Base-by-base conservation (phyloP, 1,140 invertebrate species). In the Drosophila triauraria region DNA sequence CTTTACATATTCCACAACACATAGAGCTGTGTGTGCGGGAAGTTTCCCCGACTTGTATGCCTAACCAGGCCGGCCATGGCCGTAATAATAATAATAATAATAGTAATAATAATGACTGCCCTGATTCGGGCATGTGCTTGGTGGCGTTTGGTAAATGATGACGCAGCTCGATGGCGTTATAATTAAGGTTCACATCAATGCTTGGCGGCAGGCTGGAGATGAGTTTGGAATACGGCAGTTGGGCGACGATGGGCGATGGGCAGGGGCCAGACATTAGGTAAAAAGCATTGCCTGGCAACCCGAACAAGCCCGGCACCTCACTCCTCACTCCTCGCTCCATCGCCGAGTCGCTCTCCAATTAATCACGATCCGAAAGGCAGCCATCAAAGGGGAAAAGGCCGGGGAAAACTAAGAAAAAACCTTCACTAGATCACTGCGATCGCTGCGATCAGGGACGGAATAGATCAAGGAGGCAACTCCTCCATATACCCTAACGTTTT, bases 111-210 rank as follows among this genome's bases (percentile, higher is more conserved):
- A 74, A 74, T 74, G 74, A 75, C 47, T 78, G 75, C 64, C 65
- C 75, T 78, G 76, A 78, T 78, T 78, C 46, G 72, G 30, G 43
- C 61, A 40, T 77, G 50, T 78, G 50, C 61, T 59, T 44, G 57
- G 56, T 58, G 78, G 63, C 82, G 82, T 75, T 84, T 46, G 56
- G 48, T 86, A 82, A 85, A 85, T 85, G 83, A 82, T 87, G 82
- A 87, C 70, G 84, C 83, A 87, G 70, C 64, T 80, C 83, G 71
- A 87, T 87, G 80, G 83, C 83, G 80, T 87, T 87, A 87, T 87
- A 87, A 87, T 87, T 87, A 88, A 83, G 83, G 83, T 86, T 76
- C 57, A 68, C 83, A 78, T 82, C 68, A 67, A 81, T 81, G 72
- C 53, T 32, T 53, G 54, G 43, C 46, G 47, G 75, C 46, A 57